Evolutionary conservation across 1,140 invertebrate genomes (phyloP), one percentile per base, ranked within the genome.

Genomic region (Caenorhabditis briggsae): DNA sequence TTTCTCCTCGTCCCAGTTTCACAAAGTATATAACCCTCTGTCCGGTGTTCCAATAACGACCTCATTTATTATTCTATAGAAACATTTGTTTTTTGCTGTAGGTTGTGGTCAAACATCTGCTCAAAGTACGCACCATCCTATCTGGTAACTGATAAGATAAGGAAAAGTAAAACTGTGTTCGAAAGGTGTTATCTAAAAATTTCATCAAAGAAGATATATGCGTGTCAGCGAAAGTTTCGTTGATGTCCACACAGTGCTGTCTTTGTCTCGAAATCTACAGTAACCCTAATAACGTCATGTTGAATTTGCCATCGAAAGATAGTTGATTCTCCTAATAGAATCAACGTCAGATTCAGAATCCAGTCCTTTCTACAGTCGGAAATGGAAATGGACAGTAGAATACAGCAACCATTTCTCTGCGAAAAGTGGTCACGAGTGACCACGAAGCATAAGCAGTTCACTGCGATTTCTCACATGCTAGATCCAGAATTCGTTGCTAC

Each of bases 391-490:
- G 70, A 61, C 33, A 64, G 25, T 41, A 23, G 23, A 48, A 48
- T 74, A 74, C 65, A 78, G 70, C 70, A 78, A 78, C 70, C 25
- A 50, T 78, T 48, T 50, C 46, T 78, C 70, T 50, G 41, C 64
- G 64, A 70, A 48, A 50, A 78, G 43, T 78, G 70, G 70, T 78
- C 70, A 78, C 70, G 70, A 78, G 70, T 78, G 70, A 78, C 70
- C 25, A 70, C n/a, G 50, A 70, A 2, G 16, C 9, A 70, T 12
- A 70, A 48, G 64, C 64, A 46, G 41, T 70, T 53, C 46, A 14
- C 7, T n/a, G 18, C 9, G 64, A 1, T 70, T 20, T 70, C 64
- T 70, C 64, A 43, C 33, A 70, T 70, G 16, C 12, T 25, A 3
- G 23, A 64, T 64, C 20, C 59, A 64, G 20, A 64, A 64, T 25